Evolutionary conservation across 2,797 vertebrate genomes (phyloP).

Genomic region (Arrhamphus sclerolepis): DNA sequence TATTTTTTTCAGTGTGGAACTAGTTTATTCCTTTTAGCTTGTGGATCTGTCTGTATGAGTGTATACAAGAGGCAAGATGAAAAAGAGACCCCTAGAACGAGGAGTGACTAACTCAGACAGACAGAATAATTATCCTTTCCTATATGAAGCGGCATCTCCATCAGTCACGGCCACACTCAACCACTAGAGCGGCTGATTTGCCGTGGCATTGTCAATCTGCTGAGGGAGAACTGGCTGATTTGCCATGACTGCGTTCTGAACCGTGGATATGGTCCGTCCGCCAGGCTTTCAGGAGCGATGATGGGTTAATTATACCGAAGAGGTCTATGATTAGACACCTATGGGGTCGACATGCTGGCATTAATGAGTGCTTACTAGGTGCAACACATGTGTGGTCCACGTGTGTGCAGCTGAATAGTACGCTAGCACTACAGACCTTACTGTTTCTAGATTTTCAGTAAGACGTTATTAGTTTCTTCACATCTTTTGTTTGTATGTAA

Average conservation of each 20-base stretch:
- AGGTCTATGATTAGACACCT: slow-evolving; percentile 64
- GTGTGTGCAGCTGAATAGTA: slow-evolving; percentile 24
- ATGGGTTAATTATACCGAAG: slow-evolving; percentile 72
- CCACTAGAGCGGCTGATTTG: slow-evolving; percentile 55
- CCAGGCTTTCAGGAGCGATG: slow-evolving; percentile 44
- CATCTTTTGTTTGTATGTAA: slow-evolving; percentile 22
- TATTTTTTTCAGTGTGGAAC: background rate
- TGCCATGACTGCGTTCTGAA: slow-evolving; percentile 49
- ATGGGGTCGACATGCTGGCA: slow-evolving; percentile 42
- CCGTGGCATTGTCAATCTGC: slow-evolving; percentile 44
- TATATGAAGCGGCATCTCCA: slow-evolving; percentile 42
- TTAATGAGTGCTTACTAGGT: slow-evolving; percentile 55
- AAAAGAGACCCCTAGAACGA: slow-evolving; percentile 24
- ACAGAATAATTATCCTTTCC: slow-evolving; percentile 68
- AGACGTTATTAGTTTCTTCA: slow-evolving; percentile 26
- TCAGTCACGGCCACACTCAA: slow-evolving; percentile 60
- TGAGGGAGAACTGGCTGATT: slow-evolving; percentile 50
- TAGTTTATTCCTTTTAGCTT: slow-evolving; percentile 18
- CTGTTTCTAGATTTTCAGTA: slow-evolving; percentile 26
- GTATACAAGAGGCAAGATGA: background rate
- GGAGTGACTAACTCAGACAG: slow-evolving; percentile 60
- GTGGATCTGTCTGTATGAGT: slow-evolving; percentile 1
- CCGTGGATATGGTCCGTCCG: slow-evolving; percentile 32
- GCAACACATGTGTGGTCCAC: slow-evolving; percentile 1
- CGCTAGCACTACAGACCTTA: slow-evolving; percentile 19